Conservation (phyloP, 2,888 invertebrate species). For the Orthonychiurus folsomi region DNA sequence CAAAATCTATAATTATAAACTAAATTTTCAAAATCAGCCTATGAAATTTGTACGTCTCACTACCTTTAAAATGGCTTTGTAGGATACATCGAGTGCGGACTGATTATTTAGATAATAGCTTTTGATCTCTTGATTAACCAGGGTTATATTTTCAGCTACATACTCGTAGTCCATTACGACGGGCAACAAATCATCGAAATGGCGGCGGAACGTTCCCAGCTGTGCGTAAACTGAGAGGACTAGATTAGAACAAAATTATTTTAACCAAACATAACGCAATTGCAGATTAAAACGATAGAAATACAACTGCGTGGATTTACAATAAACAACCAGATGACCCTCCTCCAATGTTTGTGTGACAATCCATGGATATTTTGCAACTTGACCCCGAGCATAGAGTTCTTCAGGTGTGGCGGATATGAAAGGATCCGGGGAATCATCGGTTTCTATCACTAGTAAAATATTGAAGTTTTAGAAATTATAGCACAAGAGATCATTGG, state of each 20-base stretch:
- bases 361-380: conserved; percentile 29
- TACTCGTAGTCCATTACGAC: conserved; percentile 13
- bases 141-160: not conserved
- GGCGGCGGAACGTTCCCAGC: conserved; percentile 12
- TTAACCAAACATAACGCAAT: not conserved
- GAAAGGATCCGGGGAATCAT: conserved; percentile 26
- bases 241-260: not conserved
- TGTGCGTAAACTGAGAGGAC: conserved; percentile 13
- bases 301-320: not conserved
- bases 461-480: too few species aligned
- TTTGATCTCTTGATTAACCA: conserved; percentile 20
- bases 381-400: conserved; percentile 24
- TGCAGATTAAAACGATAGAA: not conserved
- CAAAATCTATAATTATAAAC: not conserved
- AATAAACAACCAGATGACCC: conserved; percentile 15
- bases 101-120: conserved; percentile 27
- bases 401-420: conserved; percentile 26
- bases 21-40: conserved; percentile 1
- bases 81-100: conserved; percentile 16
- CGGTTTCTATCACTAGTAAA: conserved; percentile 26
- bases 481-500: too few species aligned
- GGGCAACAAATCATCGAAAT: conserved; percentile 10
- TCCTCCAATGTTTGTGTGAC: conserved; percentile 14
- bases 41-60: too few species aligned
- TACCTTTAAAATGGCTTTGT: too few species aligned